Conservation (phyloP, 2,888 invertebrate species). For the Sphaeridia pumilis region DNA sequence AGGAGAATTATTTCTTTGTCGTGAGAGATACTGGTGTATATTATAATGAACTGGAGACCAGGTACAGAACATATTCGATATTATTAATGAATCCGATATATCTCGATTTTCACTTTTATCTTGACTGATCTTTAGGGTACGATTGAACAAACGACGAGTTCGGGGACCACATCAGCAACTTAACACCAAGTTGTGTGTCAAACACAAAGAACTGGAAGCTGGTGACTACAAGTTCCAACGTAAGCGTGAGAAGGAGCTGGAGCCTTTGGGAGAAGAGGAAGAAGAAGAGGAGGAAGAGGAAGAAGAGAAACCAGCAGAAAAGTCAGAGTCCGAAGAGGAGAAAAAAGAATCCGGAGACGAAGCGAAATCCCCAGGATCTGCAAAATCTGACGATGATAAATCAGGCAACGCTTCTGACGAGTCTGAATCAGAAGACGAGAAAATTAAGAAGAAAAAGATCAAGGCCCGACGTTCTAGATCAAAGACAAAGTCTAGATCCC, state of each 20-base stretch:
- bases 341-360: conserved; percentile 40
- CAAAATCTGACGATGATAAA: conserved; percentile 4
- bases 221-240: conserved; percentile 76
- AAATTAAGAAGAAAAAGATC: no score
- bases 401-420: no score
- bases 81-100: background rate
- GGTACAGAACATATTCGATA: no score
- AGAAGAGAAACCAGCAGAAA: conserved; percentile 42
- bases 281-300: conserved; percentile 38
- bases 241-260: conserved; percentile 73
- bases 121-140: conserved; percentile 50
- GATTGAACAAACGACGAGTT: conserved; percentile 82
- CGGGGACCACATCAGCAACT: conserved; percentile 56
- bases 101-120: no score
- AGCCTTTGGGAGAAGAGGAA: conserved; percentile 60
- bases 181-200: conserved; percentile 74
- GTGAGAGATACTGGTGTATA: conserved; percentile 80
- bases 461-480: conserved; percentile 31
- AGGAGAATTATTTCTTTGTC: conserved; percentile 95
- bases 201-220: conserved; percentile 74
- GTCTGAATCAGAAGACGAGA: no score
- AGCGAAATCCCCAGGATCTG: conserved; percentile 14
- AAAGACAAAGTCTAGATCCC: no score
- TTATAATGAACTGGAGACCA: conserved; percentile 88
- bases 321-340: conserved; percentile 22